A percentile compares a stretch with the other conserved stretches of the same genome.
These are phyloP conservation scores for Leptatherina wallacei DNA, from an alignment of 2,797 vertebrate species.

Conservation along the genomic window DNA sequence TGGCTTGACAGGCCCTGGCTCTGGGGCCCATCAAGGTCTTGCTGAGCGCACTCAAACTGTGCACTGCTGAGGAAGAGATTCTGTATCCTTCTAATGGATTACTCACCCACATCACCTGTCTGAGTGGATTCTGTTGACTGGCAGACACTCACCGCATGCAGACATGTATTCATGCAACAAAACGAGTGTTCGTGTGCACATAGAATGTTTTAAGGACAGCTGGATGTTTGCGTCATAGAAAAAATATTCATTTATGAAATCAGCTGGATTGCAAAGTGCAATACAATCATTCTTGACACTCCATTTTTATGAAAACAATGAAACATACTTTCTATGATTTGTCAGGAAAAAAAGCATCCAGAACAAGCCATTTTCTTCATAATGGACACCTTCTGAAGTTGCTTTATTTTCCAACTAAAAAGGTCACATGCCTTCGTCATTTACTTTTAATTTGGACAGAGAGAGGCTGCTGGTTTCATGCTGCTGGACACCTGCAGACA, in stretches of 20 bases:
- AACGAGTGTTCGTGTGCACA: not conserved
- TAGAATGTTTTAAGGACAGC: conserved; percentile 25
- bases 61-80: conserved; percentile 81
- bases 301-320: not conserved
- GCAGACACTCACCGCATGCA: conserved; percentile 62
- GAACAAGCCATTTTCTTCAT: conserved; percentile 25
- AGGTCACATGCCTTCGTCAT: conserved; percentile 82
- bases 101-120: conserved; percentile 85
- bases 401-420: conserved; percentile 72
- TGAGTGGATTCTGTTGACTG: conserved; percentile 80
- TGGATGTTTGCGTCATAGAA: conserved; percentile 2
- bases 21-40: conserved; percentile 78
- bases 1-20: conserved; percentile 83
- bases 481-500: conserved; percentile 78
- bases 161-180: conserved; percentile 20
- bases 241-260: not conserved
- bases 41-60: conserved; percentile 76
- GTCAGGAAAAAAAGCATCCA: conserved; percentile 23
- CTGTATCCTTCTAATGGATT: conserved; percentile 84
- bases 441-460: conserved; percentile 80
- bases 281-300: not conserved
- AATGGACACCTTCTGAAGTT: conserved; percentile 42
- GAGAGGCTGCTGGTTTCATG: conserved; percentile 70
- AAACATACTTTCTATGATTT: conserved; percentile 11
- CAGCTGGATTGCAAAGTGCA: not conserved